Base-by-base conservation (phyloP, 2,888 invertebrate genomes). In the Argyresthia albistria region DNA sequence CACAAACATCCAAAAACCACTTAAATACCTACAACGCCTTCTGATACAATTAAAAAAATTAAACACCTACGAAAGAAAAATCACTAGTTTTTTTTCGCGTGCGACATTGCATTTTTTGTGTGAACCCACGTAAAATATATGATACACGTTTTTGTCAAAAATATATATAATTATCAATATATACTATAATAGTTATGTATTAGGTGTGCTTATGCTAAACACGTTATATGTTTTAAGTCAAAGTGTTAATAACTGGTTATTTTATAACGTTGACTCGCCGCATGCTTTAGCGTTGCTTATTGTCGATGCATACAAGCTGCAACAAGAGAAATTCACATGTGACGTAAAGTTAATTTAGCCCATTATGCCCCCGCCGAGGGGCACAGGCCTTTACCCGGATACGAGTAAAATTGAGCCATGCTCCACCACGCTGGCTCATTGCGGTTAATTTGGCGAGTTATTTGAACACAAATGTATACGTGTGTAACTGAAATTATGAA, bases 221-320 rank as follows among this genome's bases (percentile, higher is more conserved):
- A 59, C 61, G 57, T 57, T 59, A 60, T 62, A 35, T 45, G 39
- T 11, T 12, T 49, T 37, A 37, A 37, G 35, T 36, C 39, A 49
- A 12, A 14, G 56, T 58, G 46, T 50, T 53, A 52, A 53, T 43
- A 45, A 36, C 7, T 43, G 35, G 9, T 43, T 51, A 49, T 49
- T 45, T 50, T n/a, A n/a, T n/a, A 52, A 50, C 45, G 54, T 55
- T 55, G 55, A 53, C 56, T 58, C 55, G 57, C 56, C 59, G 58
- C 58, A 56, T 57, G 64, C 65, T 4, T 62, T 57, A 62, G 67
- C 70, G 59, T 61, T 65, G 65, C 67, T 81, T 82, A 83, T 82
- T 81, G 81, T 84, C 83, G 73, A 75, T 72, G 79, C 76, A 69
- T 71, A 67, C 73, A 80, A 79, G 79, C 83, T 81, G 80, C 0